Evolutionary conservation across 30 jellyfish, hydroid and myxozoan genomes (phyloP).

Genomic region (Clytia hemisphaerica): DNA sequence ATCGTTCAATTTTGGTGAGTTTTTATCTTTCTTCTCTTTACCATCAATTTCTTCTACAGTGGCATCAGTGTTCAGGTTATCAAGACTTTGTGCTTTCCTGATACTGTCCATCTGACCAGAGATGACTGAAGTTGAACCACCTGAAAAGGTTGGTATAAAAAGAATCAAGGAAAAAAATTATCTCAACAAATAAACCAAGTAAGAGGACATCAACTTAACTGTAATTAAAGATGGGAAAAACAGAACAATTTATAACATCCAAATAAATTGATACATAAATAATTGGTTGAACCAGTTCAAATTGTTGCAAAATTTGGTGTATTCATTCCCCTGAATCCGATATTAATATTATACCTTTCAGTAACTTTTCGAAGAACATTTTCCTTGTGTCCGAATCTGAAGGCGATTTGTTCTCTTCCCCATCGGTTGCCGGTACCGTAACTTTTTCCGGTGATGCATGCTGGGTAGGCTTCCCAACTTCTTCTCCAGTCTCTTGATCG

Average conservation of each 20-base stretch:
- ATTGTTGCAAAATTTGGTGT: no score
- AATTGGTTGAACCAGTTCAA: no score
- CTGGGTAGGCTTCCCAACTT: neutral
- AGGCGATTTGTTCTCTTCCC: neutral
- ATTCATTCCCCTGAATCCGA: no score
- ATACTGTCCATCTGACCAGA: conserved; percentile 2
- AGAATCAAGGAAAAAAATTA: no score
- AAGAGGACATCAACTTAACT: no score
- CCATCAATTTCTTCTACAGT: conserved; percentile 27
- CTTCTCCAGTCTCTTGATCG: conserved; percentile 27
- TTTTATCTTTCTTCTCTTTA: neutral
- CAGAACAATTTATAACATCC: no score
- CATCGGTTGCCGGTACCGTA: neutral
- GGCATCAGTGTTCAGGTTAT: no score
- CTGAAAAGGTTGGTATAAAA: no score
- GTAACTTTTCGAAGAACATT: conserved; percentile 1
- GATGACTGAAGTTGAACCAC: conserved; percentile 9
- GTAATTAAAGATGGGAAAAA: no score
- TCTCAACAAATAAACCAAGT: no score
- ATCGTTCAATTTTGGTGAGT: conserved; percentile 53
- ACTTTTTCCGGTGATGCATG: neutral
- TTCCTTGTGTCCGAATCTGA: conserved; percentile 1
- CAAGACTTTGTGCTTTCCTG: conserved; percentile 10
- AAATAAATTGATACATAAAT: no score
- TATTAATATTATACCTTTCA: neutral